Evolutionary conservation across 2,113 vertebrate genomes (phyloP), one percentile per base, ranked within the genome.

Genomic region (Corynorhinus townsendii): DNA sequence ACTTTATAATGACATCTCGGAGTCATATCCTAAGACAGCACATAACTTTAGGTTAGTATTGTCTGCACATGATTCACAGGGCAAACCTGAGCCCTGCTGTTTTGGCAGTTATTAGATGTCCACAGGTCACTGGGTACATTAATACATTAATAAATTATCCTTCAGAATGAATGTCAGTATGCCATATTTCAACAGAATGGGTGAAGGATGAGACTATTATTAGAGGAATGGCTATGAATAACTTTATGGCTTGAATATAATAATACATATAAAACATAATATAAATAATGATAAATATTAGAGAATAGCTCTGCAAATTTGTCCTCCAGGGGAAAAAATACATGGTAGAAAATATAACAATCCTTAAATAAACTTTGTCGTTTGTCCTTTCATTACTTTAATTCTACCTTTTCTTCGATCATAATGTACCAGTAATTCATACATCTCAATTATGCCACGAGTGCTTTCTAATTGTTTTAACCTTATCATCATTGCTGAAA

Each of bases 71-170:
- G 69, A 96, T 30, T 97, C 90, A 83, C 62, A 77, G 62, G 88
- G n/a, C 75, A 83, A 94, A 84, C 86, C 56, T 86, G 69, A 96
- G 35, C 15, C 93, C 89, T 93, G 89, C 88, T 95, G 86, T 47
- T 95, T 77, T 82, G 45, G 59, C 85, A 89, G 92, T 89, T 93
- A 92, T 54, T 82, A 83, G 54, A 93, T 96, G 43, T 72, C 79
- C 52, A 68, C 64, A 86, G 94, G 96, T 97, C 97, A 97, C 14
- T 56, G 77, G 28, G 49, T 81, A 96, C 45, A 94, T 96, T 92
- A 92, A 97, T 95, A 89, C 73, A 95, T 95, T 96, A 95, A 97
- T 96, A 96, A 94, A 96, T 96, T 97, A 93, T 94, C 90, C 90
- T 96, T 93, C 84, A 93, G 17, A 69, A 95, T 89, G 90, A 86